phyloP scores from a whole-genome alignment of 2,888 invertebrate genomes.

The Norana najaformis region DNA sequence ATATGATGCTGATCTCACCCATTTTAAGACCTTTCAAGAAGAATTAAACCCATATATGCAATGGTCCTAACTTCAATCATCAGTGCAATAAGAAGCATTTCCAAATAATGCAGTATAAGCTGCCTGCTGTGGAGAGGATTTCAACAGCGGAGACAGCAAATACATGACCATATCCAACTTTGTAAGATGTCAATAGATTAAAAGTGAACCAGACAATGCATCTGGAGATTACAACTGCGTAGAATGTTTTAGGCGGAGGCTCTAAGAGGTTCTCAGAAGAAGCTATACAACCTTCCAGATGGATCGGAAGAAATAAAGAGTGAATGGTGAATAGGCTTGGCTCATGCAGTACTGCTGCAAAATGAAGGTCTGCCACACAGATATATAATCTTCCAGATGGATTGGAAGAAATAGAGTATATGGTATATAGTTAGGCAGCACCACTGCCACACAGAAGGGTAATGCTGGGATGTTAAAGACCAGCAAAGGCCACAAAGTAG shows the following conservation, averaged over 20 bases:
- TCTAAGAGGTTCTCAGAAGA: background rate
- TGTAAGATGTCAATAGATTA: background rate
- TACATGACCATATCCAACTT: background rate
- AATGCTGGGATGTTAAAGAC: background rate
- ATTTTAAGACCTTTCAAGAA: background rate
- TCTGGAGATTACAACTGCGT: background rate
- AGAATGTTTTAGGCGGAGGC: background rate
- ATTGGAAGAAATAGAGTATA: too few relatives aligned
- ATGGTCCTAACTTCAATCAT: background rate
- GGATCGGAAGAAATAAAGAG: background rate
- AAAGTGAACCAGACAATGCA: background rate
- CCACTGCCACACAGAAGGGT: background rate
- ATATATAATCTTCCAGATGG: too few relatives aligned
- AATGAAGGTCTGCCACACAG: background rate
- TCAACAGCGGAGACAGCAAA: background rate
- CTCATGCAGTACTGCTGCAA: background rate
- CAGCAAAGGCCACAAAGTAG: background rate
- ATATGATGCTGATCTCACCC: background rate
- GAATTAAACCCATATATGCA: background rate
- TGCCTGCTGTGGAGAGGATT: background rate
- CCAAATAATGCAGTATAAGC: background rate
- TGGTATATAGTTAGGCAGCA: too few relatives aligned
- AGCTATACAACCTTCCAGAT: background rate
- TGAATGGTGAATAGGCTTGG: background rate
- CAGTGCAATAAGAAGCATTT: background rate